These are phyloP conservation scores for Alauda arvensis DNA, from an alignment of 2,797 vertebrate species.

Conservation along the genomic window DNA sequence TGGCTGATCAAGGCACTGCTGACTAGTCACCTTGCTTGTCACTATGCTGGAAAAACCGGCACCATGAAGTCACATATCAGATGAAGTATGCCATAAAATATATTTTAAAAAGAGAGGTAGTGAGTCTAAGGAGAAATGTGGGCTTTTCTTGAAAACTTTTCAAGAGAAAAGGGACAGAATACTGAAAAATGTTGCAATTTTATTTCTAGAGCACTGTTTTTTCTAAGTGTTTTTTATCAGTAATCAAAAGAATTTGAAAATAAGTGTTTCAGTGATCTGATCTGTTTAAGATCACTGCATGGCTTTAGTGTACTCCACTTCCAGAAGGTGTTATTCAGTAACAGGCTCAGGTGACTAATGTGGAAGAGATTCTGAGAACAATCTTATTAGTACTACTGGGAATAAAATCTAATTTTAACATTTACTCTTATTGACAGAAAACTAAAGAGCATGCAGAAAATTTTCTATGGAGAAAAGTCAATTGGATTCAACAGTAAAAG, in stretches of 20 bases:
- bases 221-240: not conserved
- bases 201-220: not conserved
- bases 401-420: not conserved
- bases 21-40: not conserved
- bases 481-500: not conserved
- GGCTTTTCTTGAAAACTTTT: not conserved
- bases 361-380: not conserved
- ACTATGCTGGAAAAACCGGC: not conserved
- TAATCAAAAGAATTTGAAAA: not conserved
- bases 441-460: not conserved
- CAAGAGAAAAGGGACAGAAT: not conserved
- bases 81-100: not conserved
- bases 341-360: not conserved
- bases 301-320: not conserved
- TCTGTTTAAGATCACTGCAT: not conserved
- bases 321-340: not conserved
- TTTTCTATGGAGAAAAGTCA: not conserved
- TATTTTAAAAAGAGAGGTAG: rapidly evolving
- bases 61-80: not conserved
- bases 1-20: not conserved
- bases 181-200: not conserved
- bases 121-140: not conserved
- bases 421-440: not conserved
- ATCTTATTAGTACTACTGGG: not conserved
- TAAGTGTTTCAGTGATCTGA: not conserved